These are phyloP conservation scores for Hippotragus niger DNA, from an alignment of 2,113 vertebrate species.

Conservation along the genomic window DNA sequence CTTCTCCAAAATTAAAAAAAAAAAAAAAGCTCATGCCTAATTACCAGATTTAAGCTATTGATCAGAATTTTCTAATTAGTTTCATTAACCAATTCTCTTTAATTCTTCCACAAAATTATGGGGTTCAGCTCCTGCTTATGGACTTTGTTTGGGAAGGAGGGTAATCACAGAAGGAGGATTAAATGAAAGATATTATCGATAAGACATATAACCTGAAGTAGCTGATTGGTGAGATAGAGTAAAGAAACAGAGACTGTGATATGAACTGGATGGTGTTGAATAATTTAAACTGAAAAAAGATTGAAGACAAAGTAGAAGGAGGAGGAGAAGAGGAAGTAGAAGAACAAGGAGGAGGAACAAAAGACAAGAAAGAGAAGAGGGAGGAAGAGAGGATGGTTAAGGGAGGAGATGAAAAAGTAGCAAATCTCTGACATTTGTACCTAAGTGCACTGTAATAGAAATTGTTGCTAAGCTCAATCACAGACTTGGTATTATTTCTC, in stretches of 20 bases:
- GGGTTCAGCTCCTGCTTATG: neutral
- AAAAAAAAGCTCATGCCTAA: neutral
- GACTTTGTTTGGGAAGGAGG: neutral
- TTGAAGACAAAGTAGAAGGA: neutral
- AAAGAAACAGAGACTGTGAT: neutral
- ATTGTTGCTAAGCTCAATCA: neutral
- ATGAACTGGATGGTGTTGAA: neutral
- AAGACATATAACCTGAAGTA: neutral
- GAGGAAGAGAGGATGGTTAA: neutral
- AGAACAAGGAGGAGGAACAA: neutral
- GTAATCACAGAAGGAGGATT: rapidly evolving
- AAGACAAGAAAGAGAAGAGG: neutral
- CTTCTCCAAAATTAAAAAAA: neutral
- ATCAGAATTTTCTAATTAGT: neutral
- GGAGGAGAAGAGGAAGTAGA: neutral
- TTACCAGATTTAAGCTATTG: neutral
- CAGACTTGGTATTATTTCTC: neutral
- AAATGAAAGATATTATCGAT: neutral
- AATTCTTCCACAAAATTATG: neutral
- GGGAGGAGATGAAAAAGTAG: neutral
- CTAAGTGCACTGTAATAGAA: neutral
- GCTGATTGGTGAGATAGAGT: neutral
- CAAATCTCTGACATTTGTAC: neutral
- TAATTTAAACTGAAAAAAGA: neutral
- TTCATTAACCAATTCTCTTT: neutral